Evolutionary conservation across 2,797 vertebrate genomes (phyloP).

Genomic region (Setipinna tenuifilis): DNA sequence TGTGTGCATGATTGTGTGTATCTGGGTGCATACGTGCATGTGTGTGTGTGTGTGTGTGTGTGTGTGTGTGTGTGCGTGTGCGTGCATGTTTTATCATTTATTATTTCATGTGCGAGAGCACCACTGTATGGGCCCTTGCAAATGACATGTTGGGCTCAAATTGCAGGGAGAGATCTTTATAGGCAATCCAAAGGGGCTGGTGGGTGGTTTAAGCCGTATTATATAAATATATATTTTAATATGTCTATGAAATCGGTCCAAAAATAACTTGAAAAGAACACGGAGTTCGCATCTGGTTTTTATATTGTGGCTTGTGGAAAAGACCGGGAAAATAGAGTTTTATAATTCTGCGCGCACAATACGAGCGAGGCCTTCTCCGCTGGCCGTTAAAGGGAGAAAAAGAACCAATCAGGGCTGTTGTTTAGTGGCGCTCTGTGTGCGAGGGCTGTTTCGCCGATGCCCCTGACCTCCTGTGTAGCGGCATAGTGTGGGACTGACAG

Average conservation of each 20-base stretch:
- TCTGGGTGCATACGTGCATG: not conserved
- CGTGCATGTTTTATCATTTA: conserved; percentile 37
- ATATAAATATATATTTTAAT: conserved; percentile 70
- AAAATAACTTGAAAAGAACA: conserved; percentile 67
- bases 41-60: not conserved
- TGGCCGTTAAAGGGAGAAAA: conserved; percentile 37
- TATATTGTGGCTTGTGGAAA: conserved; percentile 66
- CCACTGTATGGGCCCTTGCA: conserved; percentile 42
- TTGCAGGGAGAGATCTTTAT: conserved; percentile 56
- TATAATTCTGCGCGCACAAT: conserved; percentile 56
- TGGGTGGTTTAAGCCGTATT: conserved; percentile 59
- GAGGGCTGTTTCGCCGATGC: conserved; percentile 24
- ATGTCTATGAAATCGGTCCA: conserved; percentile 62
- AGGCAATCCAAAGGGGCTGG: conserved; percentile 54
- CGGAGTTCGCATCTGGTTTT: conserved; percentile 67
- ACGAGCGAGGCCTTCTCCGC: conserved; percentile 43
- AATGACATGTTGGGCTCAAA: conserved; percentile 58
- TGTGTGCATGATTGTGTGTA: not conserved
- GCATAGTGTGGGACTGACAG: conserved; percentile 9
- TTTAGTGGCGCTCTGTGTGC: conserved; percentile 45
- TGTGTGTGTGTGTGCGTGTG: conserved; percentile 16
- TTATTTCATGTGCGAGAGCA: conserved; percentile 33
- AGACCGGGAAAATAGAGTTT: conserved; percentile 60
- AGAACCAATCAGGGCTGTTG: conserved; percentile 43
- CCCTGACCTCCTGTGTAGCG: conserved; percentile 25